Percentiles rank a stretch among this genome's conserved stretches.
phyloP scores from a whole-genome alignment of 37 sponge, comb jelly and placozoan species.

The Sycon ciliatum region DNA sequence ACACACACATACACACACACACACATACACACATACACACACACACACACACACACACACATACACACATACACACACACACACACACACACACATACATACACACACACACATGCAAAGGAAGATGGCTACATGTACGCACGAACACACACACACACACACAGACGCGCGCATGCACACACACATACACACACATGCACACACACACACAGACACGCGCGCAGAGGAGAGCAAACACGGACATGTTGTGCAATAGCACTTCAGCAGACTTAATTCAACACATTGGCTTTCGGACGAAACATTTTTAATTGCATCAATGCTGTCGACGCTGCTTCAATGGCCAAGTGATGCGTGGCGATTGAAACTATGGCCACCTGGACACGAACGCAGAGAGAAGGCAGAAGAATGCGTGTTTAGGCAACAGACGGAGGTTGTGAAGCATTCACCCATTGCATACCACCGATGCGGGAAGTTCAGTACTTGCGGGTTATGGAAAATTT shows the following conservation, averaged over 20 bases:
- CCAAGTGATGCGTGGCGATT: no score
- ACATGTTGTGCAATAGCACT: not conserved
- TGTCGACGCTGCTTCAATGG: no score
- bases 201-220: no score
- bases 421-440: no score
- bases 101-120: slow-evolving; percentile 38
- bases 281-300: not conserved
- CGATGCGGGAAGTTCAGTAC: no score
- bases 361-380: no score
- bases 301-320: slow-evolving; percentile 55
- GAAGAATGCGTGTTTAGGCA: no score
- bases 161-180: not conserved
- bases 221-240: no score
- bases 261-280: not conserved
- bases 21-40: slow-evolving; percentile 36
- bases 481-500: no score
- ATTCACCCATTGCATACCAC: no score
- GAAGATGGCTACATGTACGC: slow-evolving; percentile 41
- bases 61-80: slow-evolving; percentile 15
- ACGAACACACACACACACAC: slow-evolving; percentile 20
- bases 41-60: slow-evolving; percentile 20
- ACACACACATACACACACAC: slow-evolving; percentile 45
- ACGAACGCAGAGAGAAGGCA: no score
- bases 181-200: slow-evolving; percentile 12
- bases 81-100: slow-evolving; percentile 17